A percentile compares a stretch with the other conserved stretches of the same genome.
phyloP scores from a whole-genome alignment of 2,113 vertebrate species.

The Hystrix cristata region DNA sequence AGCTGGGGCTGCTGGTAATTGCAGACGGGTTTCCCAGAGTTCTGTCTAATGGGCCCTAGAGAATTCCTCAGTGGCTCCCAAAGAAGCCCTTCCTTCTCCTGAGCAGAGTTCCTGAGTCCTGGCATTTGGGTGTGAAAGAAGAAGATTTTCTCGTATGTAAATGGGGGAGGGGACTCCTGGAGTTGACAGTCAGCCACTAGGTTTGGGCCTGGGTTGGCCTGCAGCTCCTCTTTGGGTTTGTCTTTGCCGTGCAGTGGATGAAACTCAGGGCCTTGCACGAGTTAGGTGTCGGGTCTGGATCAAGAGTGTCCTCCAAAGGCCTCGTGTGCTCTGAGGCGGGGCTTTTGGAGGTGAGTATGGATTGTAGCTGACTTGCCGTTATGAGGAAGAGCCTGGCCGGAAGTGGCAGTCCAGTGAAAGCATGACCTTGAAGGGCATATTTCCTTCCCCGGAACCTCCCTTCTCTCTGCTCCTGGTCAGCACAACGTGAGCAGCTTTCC shows the following conservation, averaged over 20 bases:
- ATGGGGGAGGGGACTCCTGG: background rate
- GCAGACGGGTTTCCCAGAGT: background rate
- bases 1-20: background rate
- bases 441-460: background rate
- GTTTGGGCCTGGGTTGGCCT: too few species aligned
- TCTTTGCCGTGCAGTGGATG: background rate
- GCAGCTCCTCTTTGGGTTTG: background rate
- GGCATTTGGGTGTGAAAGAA: background rate
- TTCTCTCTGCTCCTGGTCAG: background rate
- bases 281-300: background rate
- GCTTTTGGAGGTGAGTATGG: background rate
- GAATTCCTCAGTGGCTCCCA: background rate
- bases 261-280: too few species aligned
- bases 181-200: background rate
- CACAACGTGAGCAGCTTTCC: background rate
- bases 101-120: background rate
- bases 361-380: background rate
- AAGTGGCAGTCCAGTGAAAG: background rate
- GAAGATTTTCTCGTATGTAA: background rate
- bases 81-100: background rate
- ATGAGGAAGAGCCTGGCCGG: background rate
- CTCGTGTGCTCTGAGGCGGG: background rate
- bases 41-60: background rate
- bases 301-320: background rate
- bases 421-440: background rate